Conservation (phyloP, 2,113 vertebrate genomes). For the Hippolais icterina region DNA sequence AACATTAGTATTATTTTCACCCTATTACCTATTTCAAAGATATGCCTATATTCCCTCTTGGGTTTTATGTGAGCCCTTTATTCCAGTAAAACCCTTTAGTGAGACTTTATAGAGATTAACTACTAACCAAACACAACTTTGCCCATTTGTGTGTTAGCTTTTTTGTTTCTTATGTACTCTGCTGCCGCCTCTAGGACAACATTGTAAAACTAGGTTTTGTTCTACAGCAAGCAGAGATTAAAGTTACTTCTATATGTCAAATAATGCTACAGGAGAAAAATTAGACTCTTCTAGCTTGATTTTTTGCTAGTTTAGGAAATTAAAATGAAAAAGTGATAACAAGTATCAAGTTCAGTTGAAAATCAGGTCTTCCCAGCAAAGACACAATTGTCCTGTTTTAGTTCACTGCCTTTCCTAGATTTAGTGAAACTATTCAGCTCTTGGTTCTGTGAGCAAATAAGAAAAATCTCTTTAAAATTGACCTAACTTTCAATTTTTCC, state of each 20-base stretch:
- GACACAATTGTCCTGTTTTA: background rate
- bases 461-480: background rate
- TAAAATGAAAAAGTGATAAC: background rate
- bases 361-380: background rate
- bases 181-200: constrained; percentile 76
- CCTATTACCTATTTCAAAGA: background rate
- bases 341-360: background rate
- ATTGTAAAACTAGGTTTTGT: constrained; percentile 46
- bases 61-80: constrained; percentile 31
- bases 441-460: background rate
- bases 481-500: background rate
- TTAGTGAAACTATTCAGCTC: background rate
- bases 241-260: background rate
- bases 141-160: constrained; percentile 28
- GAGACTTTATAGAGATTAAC: constrained; percentile 57
- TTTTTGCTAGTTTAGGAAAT: background rate
- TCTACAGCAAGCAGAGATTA: background rate
- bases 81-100: constrained; percentile 15
- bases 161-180: constrained; percentile 70
- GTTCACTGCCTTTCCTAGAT: background rate
- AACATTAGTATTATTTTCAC: constrained; percentile 26
- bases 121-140: constrained; percentile 59
- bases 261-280: background rate
- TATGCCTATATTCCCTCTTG: background rate
- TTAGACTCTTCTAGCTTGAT: background rate